Percentiles rank a stretch among this genome's conserved stretches.
Evolutionary conservation across 2,888 invertebrate genomes (phyloP).

Genomic region (Aleiodes leptofemur): DNA sequence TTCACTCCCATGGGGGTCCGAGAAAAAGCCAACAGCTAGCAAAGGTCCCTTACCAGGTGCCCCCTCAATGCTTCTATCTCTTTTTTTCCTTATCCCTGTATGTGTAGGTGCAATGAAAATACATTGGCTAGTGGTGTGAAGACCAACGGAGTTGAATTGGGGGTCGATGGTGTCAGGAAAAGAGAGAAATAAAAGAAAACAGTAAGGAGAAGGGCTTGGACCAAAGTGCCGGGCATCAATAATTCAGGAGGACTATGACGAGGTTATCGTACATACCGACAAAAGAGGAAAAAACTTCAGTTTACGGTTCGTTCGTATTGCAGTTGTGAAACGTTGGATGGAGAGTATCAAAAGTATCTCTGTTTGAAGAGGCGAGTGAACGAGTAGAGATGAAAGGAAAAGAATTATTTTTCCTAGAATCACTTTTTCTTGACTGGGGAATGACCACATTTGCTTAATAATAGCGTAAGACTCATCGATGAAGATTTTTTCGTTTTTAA

Average conservation of each 20-base stretch:
- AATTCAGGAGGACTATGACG: conserved; percentile 74
- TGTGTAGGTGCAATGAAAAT: conserved; percentile 37
- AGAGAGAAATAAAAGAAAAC: conserved; percentile 37
- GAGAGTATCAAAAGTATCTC: conserved; percentile 10
- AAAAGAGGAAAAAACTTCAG: conserved; percentile 28
- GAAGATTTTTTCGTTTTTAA: too few species aligned
- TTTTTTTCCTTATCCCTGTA: conserved; percentile 13
- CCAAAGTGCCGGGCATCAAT: conserved; percentile 72
- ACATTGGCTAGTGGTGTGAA: conserved; percentile 24
- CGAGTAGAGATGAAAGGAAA: neutral
- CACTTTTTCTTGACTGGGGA: too few species aligned
- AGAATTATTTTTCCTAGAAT: neutral
- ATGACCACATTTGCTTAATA: too few species aligned
- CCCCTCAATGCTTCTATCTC: conserved; percentile 17
- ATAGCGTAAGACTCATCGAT: too few species aligned
- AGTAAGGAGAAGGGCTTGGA: conserved; percentile 51
- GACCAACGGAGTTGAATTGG: conserved; percentile 10
- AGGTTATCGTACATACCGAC: conserved; percentile 65
- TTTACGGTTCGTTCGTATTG: conserved; percentile 41
- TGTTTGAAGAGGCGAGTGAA: too few species aligned
- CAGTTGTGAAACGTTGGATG: conserved; percentile 9
- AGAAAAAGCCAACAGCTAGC: conserved; percentile 22
- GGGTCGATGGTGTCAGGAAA: conserved; percentile 47
- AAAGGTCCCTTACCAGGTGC: conserved; percentile 45
- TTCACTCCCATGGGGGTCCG: conserved; percentile 43